Evolutionary conservation across 2,113 vertebrate species (phyloP), one percentile per base, ranked within the genome.

Genomic region (Struthio camelus): DNA sequence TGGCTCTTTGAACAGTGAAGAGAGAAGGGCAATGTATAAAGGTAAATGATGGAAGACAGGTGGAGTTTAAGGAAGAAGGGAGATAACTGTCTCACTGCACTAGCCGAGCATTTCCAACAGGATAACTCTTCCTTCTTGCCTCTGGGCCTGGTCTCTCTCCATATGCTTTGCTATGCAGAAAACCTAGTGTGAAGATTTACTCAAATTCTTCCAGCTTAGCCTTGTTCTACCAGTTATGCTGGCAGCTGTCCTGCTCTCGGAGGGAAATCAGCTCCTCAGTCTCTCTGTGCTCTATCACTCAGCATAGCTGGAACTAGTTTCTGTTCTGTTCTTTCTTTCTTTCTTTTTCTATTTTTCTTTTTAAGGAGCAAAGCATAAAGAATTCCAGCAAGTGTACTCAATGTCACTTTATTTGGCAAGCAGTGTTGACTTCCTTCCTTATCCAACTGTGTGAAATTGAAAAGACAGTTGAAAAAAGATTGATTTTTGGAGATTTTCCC

Each of bases 381-480:
- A 79, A 94, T 94, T 95, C 71, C 83, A 94, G 81, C 70, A 94
- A 87, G 76, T 87, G 46, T 83, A 79, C 62, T 95, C 93, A 79
- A 76, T 92, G 69, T 93, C 87, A 61, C 70, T 90, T 83, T 90
- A 54, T 87, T 93, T 92, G 89, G 82, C 89, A 85, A 66, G 83
- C 58, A 66, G 2, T 20, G 24, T 61, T 92, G 89, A 93, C 70
- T 96, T 94, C 72, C 81, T 94, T 94, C 87, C 83, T 92, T 80
- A 75, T 83, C 80, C 83, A 93, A 76, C 89, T 95, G 85, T 73
- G 77, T 50, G 79, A 90, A 96, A 96, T 89, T 93, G 89, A 94
- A 95, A 87, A 95, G 91, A 73, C 40, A 77, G 58, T 81, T 86
- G 51, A 53, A 96, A 87, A 89, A 40, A 83, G 32, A 54, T 53